Evolutionary conservation across 2,113 vertebrate species (phyloP).

Genomic region (Apaloderma vittatum): DNA sequence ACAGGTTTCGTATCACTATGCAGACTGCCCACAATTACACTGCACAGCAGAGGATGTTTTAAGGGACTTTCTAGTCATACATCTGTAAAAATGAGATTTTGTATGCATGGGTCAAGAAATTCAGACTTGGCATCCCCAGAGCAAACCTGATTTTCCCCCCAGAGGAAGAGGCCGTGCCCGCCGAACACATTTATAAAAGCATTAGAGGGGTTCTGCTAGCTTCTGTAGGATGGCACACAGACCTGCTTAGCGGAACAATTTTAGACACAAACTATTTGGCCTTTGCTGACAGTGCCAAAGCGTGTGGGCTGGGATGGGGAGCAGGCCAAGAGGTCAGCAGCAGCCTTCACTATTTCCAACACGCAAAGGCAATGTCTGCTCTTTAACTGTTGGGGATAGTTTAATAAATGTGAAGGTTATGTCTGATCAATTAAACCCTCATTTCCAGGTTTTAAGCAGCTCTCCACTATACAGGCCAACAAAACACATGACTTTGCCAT

Average conservation of each 20-base stretch:
- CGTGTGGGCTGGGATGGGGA: not conserved
- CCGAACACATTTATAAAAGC: not conserved
- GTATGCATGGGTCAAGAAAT: not conserved
- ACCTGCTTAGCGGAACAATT: not conserved
- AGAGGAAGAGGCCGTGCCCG: not conserved
- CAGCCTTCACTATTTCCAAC: conserved; percentile 22
- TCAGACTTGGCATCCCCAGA: not conserved
- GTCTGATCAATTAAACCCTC: conserved; percentile 47
- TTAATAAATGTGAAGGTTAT: conserved; percentile 56
- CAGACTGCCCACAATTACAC: not conserved
- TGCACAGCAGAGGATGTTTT: not conserved
- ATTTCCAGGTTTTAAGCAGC: conserved; percentile 50
- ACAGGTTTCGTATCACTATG: not conserved
- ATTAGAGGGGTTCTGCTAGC: not conserved
- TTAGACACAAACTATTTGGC: not conserved
- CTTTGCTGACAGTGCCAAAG: not conserved
- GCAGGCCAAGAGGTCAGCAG: not conserved
- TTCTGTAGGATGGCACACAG: not conserved
- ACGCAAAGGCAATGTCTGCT: conserved; percentile 32
- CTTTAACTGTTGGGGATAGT: conserved; percentile 20
- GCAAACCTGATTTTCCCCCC: not conserved
- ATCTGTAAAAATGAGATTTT: not conserved
- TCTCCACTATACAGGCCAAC: not conserved
- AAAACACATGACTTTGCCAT: conserved; percentile 10
- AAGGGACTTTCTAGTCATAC: not conserved